Evolutionary conservation across 1,140 invertebrate species (phyloP).

Genomic region (Globodera rostochiensis): DNA sequence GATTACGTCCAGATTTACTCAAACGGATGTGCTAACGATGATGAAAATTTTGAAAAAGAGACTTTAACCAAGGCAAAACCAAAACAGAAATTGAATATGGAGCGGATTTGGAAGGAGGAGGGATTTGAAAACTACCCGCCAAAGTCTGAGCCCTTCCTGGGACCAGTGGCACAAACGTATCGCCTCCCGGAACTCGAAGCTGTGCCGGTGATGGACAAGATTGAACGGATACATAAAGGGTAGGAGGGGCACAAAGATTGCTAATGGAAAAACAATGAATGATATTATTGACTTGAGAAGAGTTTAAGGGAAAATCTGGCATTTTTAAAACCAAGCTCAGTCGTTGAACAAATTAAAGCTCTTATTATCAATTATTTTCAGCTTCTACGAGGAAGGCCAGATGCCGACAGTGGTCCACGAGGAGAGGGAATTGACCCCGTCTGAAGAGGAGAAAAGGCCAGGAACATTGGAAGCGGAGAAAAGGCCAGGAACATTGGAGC

Average conservation of each 20-base stretch:
- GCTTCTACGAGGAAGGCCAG: slow-evolving; percentile 1
- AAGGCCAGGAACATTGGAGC: slow-evolving; percentile 10
- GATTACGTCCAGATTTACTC: slow-evolving; percentile 24
- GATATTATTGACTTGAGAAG: too few species aligned
- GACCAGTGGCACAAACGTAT: background rate
- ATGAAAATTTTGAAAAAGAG: background rate
- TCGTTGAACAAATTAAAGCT: background rate
- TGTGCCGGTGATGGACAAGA: background rate
- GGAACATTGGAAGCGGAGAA: slow-evolving; percentile 15
- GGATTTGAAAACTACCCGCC: background rate
- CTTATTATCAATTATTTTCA: background rate
- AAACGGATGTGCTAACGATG: slow-evolving; percentile 8
- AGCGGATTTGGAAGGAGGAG: background rate
- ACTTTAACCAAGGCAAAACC: background rate
- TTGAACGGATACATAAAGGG: slow-evolving; percentile 5
- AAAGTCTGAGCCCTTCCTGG: background rate
- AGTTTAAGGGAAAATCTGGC: too few species aligned
- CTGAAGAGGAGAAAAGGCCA: slow-evolving; percentile 5
- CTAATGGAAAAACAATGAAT: background rate
- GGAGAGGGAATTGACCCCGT: background rate
- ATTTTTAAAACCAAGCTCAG: too few species aligned
- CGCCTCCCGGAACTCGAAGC: background rate
- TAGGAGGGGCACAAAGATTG: background rate
- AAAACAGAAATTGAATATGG: background rate
- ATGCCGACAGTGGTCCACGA: slow-evolving; percentile 1